phyloP scores from a whole-genome alignment of 2,888 invertebrate species.

The Brachylomia viminalis region DNA sequence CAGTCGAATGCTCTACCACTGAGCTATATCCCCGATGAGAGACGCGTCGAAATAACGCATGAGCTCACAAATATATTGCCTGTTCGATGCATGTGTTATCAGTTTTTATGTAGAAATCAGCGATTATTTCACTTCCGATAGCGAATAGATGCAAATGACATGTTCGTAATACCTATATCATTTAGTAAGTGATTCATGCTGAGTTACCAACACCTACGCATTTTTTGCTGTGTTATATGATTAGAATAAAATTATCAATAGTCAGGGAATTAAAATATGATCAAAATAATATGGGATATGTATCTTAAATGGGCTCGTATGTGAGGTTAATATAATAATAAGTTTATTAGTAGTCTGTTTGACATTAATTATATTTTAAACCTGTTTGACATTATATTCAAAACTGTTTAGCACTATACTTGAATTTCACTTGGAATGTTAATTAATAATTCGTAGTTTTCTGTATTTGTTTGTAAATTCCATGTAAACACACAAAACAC shows the following conservation, averaged over 20 bases:
- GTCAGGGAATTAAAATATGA: not conserved
- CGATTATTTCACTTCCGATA: constrained; percentile 12
- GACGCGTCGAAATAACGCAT: constrained; percentile 54
- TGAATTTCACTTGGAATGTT: no score
- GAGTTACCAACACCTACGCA: constrained; percentile 13
- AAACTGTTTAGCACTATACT: no score
- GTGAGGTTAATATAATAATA: not conserved
- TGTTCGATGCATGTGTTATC: not conserved
- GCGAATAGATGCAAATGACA: not conserved
- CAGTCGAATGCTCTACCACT: constrained; percentile 90
- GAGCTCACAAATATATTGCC: not conserved
- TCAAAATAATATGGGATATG: not conserved
- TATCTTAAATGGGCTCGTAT: not conserved
- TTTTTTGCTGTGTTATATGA: not conserved
- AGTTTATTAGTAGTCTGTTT: no score
- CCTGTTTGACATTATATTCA: no score
- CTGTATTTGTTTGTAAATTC: no score
- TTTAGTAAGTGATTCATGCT: constrained; percentile 6
- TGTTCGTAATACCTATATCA: not conserved
- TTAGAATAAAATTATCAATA: not conserved
- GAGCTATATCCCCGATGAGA: constrained; percentile 86
- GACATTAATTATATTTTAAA: no score
- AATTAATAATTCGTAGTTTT: no score
- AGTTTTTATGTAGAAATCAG: not conserved
- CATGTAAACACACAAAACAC: no score